Evolutionary conservation across 1,140 invertebrate species (phyloP).

Genomic region (Octopus sinensis): DNA sequence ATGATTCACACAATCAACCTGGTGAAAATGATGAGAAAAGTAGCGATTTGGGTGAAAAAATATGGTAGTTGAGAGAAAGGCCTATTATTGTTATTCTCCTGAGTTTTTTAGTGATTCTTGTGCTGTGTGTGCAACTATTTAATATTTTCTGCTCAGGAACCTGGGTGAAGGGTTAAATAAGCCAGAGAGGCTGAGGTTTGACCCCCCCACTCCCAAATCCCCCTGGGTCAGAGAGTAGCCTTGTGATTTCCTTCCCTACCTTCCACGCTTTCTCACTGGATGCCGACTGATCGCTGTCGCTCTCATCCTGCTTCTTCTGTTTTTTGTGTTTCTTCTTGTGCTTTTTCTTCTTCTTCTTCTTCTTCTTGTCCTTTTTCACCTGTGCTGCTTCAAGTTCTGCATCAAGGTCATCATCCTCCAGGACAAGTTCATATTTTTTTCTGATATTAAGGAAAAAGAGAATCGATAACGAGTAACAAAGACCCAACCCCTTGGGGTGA

Average conservation of each 20-base stretch:
- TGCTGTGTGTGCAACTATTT: no score
- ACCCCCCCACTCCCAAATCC: not conserved
- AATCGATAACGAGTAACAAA: not conserved
- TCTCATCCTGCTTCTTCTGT: not conserved
- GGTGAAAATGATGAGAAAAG: no score
- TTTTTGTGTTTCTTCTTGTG: slow-evolving; percentile 15
- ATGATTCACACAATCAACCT: no score
- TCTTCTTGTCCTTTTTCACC: slow-evolving; percentile 26
- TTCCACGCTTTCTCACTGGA: not conserved
- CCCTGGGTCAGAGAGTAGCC: not conserved
- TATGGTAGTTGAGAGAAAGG: no score
- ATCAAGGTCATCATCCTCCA: not conserved
- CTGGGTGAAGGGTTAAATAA: no score
- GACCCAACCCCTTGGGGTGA: not conserved
- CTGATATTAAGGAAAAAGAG: not conserved
- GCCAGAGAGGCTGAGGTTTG: not conserved
- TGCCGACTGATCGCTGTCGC: not conserved
- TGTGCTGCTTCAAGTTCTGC: slow-evolving; percentile 9
- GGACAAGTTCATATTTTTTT: slow-evolving; percentile 1
- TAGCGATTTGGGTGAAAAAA: no score
- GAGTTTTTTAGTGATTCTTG: no score
- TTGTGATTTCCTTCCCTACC: not conserved
- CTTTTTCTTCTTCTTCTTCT: slow-evolving; percentile 28
- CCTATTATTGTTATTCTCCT: no score
- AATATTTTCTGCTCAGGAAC: no score